Percentiles rank a stretch among this genome's conserved stretches.
Conservation (phyloP, 2,797 vertebrate species). For the Salmo trutta region DNA sequence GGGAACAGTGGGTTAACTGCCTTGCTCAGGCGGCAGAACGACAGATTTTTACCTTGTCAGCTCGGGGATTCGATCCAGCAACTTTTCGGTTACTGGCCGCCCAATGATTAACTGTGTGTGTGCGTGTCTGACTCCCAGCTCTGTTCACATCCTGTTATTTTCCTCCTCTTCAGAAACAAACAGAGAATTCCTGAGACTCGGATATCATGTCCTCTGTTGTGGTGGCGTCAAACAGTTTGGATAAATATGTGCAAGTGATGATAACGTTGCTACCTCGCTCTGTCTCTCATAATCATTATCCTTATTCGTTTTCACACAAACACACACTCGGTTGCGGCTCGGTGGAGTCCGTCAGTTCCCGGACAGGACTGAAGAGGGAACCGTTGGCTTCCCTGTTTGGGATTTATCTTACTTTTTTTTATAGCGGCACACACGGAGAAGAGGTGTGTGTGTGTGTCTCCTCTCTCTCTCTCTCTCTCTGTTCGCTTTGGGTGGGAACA, state of each 20-base stretch:
- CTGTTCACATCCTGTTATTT: slow-evolving; percentile 6
- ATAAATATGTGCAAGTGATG: not conserved
- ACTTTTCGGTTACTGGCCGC: too few species aligned
- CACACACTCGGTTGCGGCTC: slow-evolving; percentile 6
- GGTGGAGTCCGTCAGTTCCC: not conserved
- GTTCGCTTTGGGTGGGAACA: not conserved
- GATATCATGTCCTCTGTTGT: not conserved
- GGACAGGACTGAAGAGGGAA: not conserved
- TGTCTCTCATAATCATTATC: not conserved
- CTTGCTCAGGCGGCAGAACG: too few species aligned
- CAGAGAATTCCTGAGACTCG: not conserved
- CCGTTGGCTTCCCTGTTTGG: not conserved
- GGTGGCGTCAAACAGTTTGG: not conserved
- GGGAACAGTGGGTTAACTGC: too few species aligned
- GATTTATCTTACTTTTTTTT: not conserved
- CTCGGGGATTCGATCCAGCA: too few species aligned
- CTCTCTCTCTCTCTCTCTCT: not conserved
- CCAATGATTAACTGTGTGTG: slow-evolving; percentile 30
- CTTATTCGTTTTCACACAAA: not conserved
- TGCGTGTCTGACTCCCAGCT: not conserved
- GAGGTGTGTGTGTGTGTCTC: slow-evolving; percentile 33
- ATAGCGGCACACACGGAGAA: slow-evolving; percentile 18
- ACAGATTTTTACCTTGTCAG: too few species aligned
- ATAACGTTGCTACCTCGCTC: slow-evolving; percentile 14
- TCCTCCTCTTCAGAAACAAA: not conserved